A percentile compares a stretch with the other conserved stretches of the same genome.
Evolutionary conservation across 2,888 invertebrate genomes (phyloP).

Genomic region (Diarsia dahlii): DNA sequence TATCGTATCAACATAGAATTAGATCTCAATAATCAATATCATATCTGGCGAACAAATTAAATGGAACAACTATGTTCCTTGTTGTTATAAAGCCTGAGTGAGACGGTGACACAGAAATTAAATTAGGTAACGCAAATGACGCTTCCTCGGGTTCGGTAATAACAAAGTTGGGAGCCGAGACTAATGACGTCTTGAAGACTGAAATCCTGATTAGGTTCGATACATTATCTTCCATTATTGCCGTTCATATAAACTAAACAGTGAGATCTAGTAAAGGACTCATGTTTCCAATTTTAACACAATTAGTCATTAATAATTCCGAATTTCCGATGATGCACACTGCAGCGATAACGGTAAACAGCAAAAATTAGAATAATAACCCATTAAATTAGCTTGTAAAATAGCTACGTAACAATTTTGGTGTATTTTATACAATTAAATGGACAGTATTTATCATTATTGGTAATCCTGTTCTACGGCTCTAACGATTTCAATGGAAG

Average conservation of each 20-base stretch:
- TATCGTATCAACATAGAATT: conserved; percentile 68
- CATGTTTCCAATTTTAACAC: not conserved
- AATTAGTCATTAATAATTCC: not conserved
- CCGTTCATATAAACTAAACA: not conserved
- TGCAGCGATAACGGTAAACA: not conserved
- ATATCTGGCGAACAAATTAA: conserved; percentile 70
- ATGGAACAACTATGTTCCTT: conserved; percentile 64
- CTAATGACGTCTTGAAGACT: conserved; percentile 31
- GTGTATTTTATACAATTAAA: not conserved
- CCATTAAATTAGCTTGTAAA: not conserved
- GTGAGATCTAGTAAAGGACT: not conserved
- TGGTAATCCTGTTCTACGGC: not conserved
- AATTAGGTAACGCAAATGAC: conserved; percentile 54
- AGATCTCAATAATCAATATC: conserved; percentile 71
- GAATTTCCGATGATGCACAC: not conserved
- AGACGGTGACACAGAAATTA: conserved; percentile 53
- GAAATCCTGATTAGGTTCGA: conserved; percentile 17
- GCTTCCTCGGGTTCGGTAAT: conserved; percentile 33
- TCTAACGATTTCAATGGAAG: not conserved
- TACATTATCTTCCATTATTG: conserved; percentile 22
- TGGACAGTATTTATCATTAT: not conserved
- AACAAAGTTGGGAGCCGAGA: conserved; percentile 22
- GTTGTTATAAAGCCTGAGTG: conserved; percentile 42
- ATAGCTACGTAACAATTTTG: not conserved
- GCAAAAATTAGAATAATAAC: not conserved